These are phyloP conservation scores for Drepana arcuata DNA, from an alignment of 1,140 invertebrate species.

Conservation along the genomic window DNA sequence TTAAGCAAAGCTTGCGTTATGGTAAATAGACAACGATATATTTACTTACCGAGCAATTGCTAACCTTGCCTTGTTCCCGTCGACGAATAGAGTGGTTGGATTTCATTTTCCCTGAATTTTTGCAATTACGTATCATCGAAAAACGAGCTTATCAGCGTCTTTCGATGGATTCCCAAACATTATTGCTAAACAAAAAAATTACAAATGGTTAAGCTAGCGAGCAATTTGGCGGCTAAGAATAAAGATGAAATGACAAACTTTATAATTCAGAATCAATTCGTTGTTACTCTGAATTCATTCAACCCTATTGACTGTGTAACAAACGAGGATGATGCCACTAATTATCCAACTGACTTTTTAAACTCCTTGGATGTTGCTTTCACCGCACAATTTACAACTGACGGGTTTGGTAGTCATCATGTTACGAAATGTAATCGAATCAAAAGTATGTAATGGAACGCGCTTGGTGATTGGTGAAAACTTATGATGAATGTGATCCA, in stretches of 20 bases:
- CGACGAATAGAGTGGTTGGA: too few species aligned
- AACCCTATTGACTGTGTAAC: constrained; percentile 25
- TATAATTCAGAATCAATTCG: constrained; percentile 22
- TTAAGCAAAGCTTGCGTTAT: too few species aligned
- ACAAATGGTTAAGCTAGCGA: too few species aligned
- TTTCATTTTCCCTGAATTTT: too few species aligned
- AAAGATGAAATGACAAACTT: constrained; percentile 23
- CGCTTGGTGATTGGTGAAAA: constrained; percentile 17
- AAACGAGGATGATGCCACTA: constrained; percentile 21
- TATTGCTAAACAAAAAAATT: too few species aligned
- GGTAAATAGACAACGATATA: too few species aligned
- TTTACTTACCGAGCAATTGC: too few species aligned
- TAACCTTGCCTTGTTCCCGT: too few species aligned
- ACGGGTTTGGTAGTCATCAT: constrained; percentile 22
- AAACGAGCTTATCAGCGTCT: too few species aligned
- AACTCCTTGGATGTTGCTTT: constrained; percentile 21
- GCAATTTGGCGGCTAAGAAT: constrained; percentile 28
- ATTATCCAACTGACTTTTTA: too few species aligned
- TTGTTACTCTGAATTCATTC: constrained; percentile 21
- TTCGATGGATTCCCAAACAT: too few species aligned
- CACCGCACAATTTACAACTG: constrained; percentile 21
- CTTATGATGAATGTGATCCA: constrained; percentile 21
- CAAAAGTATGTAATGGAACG: constrained; percentile 19
- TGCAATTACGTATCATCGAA: too few species aligned
- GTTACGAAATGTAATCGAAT: constrained; percentile 19